phyloP scores from a whole-genome alignment of 2,888 invertebrate genomes.

The Amphipoea oculea region DNA sequence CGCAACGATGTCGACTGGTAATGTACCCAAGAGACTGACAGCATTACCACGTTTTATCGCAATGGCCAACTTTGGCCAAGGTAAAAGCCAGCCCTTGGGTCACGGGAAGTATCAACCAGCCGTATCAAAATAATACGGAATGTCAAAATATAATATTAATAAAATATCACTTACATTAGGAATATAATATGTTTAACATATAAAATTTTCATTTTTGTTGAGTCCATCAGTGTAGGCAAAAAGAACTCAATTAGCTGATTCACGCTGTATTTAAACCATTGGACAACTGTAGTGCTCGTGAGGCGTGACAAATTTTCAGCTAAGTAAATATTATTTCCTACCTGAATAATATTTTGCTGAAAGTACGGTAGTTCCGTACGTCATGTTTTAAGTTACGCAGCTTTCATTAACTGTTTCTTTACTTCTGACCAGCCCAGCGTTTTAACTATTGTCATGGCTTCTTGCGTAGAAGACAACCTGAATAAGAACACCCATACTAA shows the following conservation, averaged over 20 bases:
- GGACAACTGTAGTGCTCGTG: background rate
- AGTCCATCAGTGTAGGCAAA: background rate
- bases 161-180: background rate
- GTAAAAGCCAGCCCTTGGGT: too few relatives aligned
- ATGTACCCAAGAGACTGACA: too few relatives aligned
- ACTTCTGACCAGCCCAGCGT: background rate
- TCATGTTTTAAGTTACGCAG: too few relatives aligned
- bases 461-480: background rate
- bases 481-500: background rate
- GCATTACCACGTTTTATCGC: too few relatives aligned
- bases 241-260: background rate
- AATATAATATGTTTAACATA: background rate
- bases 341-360: too few relatives aligned
- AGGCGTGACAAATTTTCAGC: background rate
- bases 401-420: background rate
- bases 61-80: too few relatives aligned
- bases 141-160: background rate
- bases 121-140: too few relatives aligned
- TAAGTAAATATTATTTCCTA: too few relatives aligned
- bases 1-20: too few relatives aligned
- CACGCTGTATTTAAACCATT: slow-evolving; percentile 4
- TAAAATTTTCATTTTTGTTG: background rate
- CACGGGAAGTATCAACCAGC: too few relatives aligned
- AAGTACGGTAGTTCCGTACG: background rate
- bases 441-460: background rate